These are phyloP conservation scores for Penaeus monodon DNA, from an alignment of 2,888 invertebrate genomes.

Conservation along the genomic window DNA sequence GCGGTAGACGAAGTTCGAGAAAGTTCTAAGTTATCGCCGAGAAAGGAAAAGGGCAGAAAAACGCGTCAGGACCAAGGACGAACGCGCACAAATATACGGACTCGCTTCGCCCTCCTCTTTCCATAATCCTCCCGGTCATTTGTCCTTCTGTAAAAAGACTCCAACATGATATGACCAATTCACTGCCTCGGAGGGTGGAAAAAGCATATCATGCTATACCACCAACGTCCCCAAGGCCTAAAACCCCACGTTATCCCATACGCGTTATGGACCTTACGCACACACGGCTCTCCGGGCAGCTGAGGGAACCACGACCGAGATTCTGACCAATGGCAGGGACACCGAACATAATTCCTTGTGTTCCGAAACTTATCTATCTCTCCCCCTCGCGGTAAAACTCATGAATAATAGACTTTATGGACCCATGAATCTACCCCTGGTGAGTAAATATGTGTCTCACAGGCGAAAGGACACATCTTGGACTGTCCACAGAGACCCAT, in stretches of 20 bases:
- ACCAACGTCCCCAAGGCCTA: background rate
- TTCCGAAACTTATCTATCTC: constrained; percentile 9
- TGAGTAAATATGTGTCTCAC: background rate
- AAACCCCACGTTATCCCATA: background rate
- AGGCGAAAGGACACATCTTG: too few relatives aligned
- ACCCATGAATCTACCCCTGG: constrained; percentile 11
- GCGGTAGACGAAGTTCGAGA: too few relatives aligned
- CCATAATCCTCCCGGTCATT: constrained; percentile 4
- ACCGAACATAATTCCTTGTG: constrained; percentile 22
- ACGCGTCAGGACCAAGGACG: too few relatives aligned
- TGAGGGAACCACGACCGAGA: background rate
- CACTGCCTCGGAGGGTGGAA: background rate
- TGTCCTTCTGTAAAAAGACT: constrained; percentile 40
- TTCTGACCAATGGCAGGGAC: constrained; percentile 32
- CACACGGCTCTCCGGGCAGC: too few relatives aligned
- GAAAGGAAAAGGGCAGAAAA: too few relatives aligned
- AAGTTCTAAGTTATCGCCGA: too few relatives aligned
- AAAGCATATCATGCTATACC: constrained; percentile 3
- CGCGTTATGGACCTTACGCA: background rate
- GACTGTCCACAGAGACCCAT: too few relatives aligned
- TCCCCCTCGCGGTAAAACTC: constrained; percentile 6
- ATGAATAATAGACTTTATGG: constrained; percentile 7
- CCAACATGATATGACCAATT: constrained; percentile 48
- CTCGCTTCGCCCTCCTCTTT: constrained; percentile 34
- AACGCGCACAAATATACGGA: constrained; percentile 18